Percentiles rank a stretch among this genome's conserved stretches.
Conservation (phyloP, 2,113 vertebrate species). For the Urocolius indicus region DNA sequence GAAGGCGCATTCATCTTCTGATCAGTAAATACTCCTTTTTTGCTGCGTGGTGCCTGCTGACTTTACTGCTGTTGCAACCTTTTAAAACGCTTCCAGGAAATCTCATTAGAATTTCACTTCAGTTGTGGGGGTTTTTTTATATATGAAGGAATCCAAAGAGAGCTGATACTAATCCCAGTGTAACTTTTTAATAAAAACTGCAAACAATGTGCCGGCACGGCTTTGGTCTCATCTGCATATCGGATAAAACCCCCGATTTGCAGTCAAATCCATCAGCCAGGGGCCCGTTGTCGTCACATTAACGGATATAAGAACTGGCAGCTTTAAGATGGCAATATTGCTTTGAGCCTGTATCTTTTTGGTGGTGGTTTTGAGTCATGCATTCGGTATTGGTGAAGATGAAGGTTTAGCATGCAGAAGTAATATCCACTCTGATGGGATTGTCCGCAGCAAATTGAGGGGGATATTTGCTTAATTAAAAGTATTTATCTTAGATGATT, state of each 20-base stretch:
- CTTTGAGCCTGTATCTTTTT: background rate
- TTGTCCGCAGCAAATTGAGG: slow-evolving; percentile 19
- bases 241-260: slow-evolving; percentile 29
- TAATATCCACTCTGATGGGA: slow-evolving; percentile 28
- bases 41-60: background rate
- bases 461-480: slow-evolving; percentile 60
- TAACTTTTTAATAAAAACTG: slow-evolving; percentile 49
- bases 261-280: background rate
- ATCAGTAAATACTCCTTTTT: slow-evolving; percentile 24
- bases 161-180: slow-evolving; percentile 6
- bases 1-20: background rate
- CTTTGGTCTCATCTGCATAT: slow-evolving; percentile 39
- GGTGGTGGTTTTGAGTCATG: background rate
- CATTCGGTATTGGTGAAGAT: slow-evolving; percentile 21
- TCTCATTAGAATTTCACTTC: background rate
- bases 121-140: background rate
- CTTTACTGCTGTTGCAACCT: background rate
- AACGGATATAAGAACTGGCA: slow-evolving; percentile 34
- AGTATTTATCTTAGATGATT: slow-evolving; percentile 58
- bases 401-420: slow-evolving; percentile 39
- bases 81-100: slow-evolving; percentile 41
- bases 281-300: slow-evolving; percentile 23
- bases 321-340: slow-evolving; percentile 37
- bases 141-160: slow-evolving; percentile 23
- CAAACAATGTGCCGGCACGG: slow-evolving; percentile 11